Evolutionary conservation across 2,888 invertebrate species (phyloP).

Genomic region (Hermaeophaga mercurialis): DNA sequence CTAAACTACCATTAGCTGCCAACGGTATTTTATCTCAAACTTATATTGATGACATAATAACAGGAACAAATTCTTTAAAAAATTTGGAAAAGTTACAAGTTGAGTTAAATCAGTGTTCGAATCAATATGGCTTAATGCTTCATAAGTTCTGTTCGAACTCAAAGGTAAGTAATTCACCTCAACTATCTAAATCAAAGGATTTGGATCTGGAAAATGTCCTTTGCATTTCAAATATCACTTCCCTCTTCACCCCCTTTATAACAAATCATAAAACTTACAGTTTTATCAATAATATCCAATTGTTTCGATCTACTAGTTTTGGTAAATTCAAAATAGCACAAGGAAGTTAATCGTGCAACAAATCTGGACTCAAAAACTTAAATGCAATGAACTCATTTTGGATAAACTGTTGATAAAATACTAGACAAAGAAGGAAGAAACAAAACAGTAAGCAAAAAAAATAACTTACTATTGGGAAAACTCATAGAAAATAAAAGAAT

Average conservation of each 20-base stretch:
- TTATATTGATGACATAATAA: slow-evolving; percentile 29
- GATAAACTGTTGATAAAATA: too few species aligned
- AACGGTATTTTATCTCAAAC: slow-evolving; percentile 20
- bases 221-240: slow-evolving; percentile 5
- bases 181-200: not conserved
- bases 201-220: slow-evolving; percentile 5
- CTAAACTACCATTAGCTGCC: slow-evolving; percentile 8
- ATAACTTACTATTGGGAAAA: too few species aligned
- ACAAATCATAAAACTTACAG: slow-evolving; percentile 12
- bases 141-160: slow-evolving; percentile 26
- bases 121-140: slow-evolving; percentile 15
- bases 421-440: too few species aligned
- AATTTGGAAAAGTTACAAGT: not conserved
- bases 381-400: slow-evolving; percentile 31
- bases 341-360: slow-evolving; percentile 30
- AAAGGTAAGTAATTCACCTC: not conserved
- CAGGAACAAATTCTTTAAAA: slow-evolving; percentile 18
- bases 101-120: slow-evolving; percentile 7
- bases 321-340: slow-evolving; percentile 19
- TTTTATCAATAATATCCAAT: slow-evolving; percentile 23
- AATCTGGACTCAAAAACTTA: slow-evolving; percentile 27
- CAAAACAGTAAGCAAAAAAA: too few species aligned
- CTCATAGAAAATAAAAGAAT: too few species aligned
- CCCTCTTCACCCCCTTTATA: not conserved
- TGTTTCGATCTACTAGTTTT: slow-evolving; percentile 32